Conservation (phyloP, 2,113 vertebrate genomes). For the Sorex araneus region DNA sequence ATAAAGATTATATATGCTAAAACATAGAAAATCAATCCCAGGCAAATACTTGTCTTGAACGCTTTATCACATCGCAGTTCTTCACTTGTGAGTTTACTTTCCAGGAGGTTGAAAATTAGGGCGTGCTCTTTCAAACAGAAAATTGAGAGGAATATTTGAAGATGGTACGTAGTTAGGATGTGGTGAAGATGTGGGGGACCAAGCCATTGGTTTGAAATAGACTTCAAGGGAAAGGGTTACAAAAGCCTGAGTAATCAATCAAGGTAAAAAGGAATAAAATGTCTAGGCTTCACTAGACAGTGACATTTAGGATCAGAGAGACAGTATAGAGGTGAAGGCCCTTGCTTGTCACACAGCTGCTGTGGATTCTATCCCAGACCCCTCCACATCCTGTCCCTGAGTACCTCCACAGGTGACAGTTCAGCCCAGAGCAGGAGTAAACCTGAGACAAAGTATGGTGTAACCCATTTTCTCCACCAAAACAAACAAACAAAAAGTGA, state of each 20-base stretch:
- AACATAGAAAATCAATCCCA: not conserved
- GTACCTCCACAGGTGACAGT: no score
- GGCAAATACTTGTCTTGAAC: not conserved
- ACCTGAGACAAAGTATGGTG: no score
- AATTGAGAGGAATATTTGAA: not conserved
- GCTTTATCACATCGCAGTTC: not conserved
- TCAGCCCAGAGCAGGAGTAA: no score
- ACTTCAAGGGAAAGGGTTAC: not conserved
- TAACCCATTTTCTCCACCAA: no score
- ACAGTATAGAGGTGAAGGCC: not conserved
- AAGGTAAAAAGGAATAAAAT: not conserved
- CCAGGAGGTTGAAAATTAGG: not conserved
- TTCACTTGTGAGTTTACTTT: not conserved
- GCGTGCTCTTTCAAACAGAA: not conserved
- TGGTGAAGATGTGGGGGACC: not conserved
- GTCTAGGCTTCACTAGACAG: not conserved
- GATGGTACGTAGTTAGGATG: not conserved
- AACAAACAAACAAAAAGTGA: not conserved
- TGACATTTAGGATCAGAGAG: not conserved
- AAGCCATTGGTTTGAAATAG: not conserved
- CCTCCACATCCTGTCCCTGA: not conserved
- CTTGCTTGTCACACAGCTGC: not conserved
- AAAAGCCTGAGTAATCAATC: not conserved
- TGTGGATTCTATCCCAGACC: not conserved
- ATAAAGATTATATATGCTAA: not conserved